phyloP scores from a whole-genome alignment of 2,113 vertebrate species.

The Megaleporinus macrocephalus region DNA sequence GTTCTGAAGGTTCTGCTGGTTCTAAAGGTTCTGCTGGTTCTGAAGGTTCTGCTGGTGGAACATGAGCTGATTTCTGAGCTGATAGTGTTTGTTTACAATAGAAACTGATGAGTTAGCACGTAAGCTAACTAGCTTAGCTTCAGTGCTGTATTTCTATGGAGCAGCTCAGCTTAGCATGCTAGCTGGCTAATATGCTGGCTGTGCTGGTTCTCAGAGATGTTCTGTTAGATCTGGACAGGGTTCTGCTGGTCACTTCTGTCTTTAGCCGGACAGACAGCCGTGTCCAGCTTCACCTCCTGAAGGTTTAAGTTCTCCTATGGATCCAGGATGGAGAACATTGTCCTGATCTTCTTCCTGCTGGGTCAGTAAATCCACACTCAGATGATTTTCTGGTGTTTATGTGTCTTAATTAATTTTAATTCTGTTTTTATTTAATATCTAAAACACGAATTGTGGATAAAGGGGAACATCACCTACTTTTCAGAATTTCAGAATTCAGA shows the following conservation, averaged over 20 bases:
- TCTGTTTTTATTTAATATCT: too few species aligned
- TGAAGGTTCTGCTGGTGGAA: neutral
- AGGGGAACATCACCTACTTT: too few species aligned
- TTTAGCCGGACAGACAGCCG: too few species aligned
- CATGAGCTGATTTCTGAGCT: neutral
- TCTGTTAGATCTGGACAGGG: neutral
- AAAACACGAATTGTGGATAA: too few species aligned
- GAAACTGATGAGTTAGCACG: neutral
- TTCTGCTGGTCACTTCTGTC: neutral
- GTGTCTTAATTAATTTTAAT: too few species aligned
- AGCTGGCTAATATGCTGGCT: neutral
- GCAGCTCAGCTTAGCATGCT: too few species aligned
- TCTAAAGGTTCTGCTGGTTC: too few species aligned
- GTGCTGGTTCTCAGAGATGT: neutral
- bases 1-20: too few species aligned
- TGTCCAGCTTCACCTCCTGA: neutral
- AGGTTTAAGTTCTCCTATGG: conserved; percentile 3
- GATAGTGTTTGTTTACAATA: neutral
- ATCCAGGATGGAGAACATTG: conserved; percentile 67
- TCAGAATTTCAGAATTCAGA: too few species aligned
- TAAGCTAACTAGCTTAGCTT: neutral
- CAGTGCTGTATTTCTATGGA: too few species aligned
- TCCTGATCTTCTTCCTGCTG: conserved; percentile 62
- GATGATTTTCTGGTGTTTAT: too few species aligned
- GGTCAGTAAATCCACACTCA: conserved; percentile 57